phyloP scores from a whole-genome alignment of 2,888 invertebrate genomes.

The Pocota personata region DNA sequence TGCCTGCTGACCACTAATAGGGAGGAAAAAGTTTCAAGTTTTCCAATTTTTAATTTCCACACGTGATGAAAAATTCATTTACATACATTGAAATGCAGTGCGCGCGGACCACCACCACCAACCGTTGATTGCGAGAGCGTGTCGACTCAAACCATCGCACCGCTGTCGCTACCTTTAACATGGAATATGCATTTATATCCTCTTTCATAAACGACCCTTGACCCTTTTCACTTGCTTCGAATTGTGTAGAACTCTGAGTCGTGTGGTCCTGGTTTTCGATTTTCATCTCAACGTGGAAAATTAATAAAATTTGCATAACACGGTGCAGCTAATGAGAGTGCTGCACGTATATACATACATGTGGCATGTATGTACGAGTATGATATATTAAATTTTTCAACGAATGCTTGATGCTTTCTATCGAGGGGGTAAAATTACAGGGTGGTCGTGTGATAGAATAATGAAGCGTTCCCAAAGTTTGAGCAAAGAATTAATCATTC shows the following conservation, averaged over 20 bases:
- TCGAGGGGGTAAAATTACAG: neutral
- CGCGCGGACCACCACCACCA: neutral
- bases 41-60: constrained; percentile 32
- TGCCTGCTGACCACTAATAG: constrained; percentile 18
- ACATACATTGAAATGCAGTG: neutral
- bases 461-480: neutral
- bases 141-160: constrained; percentile 8
- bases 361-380: constrained; percentile 13
- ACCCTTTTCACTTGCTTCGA: constrained; percentile 35
- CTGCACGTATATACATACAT: neutral
- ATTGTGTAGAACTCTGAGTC: neutral
- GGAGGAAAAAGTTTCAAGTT: constrained; percentile 6
- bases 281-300: constrained; percentile 46
- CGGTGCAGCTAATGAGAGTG: constrained; percentile 44
- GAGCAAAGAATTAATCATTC: neutral
- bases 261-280: neutral
- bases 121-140: constrained; percentile 16
- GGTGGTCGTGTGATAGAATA: neutral
- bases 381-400: constrained; percentile 7
- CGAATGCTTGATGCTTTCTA: neutral
- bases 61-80: constrained; percentile 16
- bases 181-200: constrained; percentile 27
- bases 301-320: constrained; percentile 61
- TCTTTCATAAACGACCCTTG: constrained; percentile 30
- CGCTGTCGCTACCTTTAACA: neutral